Conservation (phyloP, 2,888 invertebrate genomes). For the Hemaris fuciformis region DNA sequence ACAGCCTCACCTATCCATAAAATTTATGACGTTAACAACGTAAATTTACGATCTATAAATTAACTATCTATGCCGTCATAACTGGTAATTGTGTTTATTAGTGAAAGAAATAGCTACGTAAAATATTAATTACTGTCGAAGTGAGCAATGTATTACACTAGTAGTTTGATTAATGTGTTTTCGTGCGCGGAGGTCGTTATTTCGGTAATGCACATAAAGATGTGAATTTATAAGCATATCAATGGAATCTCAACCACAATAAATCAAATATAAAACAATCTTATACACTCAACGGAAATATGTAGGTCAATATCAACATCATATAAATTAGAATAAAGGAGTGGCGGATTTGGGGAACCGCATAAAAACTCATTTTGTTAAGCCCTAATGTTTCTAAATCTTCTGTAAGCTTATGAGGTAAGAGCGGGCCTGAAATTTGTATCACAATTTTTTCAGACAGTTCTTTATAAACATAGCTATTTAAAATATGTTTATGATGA, state of each 20-base stretch:
- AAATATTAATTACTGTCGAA: conserved; percentile 13
- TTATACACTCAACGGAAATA: background rate
- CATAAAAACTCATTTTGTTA: conserved; percentile 7
- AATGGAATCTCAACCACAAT: background rate
- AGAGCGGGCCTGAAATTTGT: background rate
- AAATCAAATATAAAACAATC: background rate
- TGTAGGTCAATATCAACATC: background rate
- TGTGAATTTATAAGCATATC: background rate
- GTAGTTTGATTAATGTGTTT: background rate
- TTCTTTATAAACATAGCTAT: background rate
- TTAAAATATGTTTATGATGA: background rate
- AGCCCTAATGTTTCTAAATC: conserved; percentile 6
- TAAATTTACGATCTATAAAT: conserved; percentile 42
- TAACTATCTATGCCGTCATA: conserved; percentile 12
- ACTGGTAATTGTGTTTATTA: conserved; percentile 13
- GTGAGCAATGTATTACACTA: background rate
- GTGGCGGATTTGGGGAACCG: background rate
- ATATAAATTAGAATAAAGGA: conserved; percentile 5
- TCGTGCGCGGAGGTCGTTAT: background rate
- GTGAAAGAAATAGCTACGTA: conserved; percentile 12
- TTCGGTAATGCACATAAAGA: background rate
- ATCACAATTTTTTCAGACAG: background rate
- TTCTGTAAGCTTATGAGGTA: background rate
- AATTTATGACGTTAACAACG: conserved; percentile 39
- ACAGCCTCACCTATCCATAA: conserved; percentile 31